Conservation (phyloP, 2,888 invertebrate species). For the Dasypogon diadema region DNA sequence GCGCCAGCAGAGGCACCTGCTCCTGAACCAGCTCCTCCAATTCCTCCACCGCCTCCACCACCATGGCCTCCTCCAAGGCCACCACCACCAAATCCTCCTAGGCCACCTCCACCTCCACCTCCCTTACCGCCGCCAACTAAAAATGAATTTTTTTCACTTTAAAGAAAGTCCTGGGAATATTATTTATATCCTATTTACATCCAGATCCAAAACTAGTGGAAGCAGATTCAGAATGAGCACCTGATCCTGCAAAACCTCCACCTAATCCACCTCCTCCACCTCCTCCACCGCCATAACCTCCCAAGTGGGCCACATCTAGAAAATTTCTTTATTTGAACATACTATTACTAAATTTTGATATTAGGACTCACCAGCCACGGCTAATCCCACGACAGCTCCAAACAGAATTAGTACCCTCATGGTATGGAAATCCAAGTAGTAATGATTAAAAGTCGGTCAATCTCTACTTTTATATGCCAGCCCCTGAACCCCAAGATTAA, state of each 20-base stretch:
- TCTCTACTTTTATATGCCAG: slow-evolving; percentile 17
- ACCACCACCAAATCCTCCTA: neutral
- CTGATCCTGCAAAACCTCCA: slow-evolving; percentile 1
- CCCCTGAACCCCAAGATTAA: neutral
- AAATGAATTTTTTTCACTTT: neutral
- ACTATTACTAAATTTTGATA: neutral
- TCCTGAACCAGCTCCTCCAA: neutral
- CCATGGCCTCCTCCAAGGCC: neutral
- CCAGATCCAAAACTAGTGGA: neutral
- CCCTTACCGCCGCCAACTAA: neutral
- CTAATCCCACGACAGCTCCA: neutral
- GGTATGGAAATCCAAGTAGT: slow-evolving; percentile 7
- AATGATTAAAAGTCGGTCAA: neutral
- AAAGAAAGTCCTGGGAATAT: neutral
- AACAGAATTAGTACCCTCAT: slow-evolving; percentile 25
- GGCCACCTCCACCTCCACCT: neutral
- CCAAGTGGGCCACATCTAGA: slow-evolving; percentile 10
- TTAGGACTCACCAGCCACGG: slow-evolving; percentile 11
- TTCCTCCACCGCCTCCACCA: neutral
- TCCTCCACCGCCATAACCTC: neutral
- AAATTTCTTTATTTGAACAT: neutral
- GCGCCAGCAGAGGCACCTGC: neutral
- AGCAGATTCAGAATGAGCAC: neutral
- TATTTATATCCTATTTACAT: neutral
- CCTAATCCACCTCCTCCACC: neutral